Percentiles rank a stretch among this genome's conserved stretches.
These are phyloP conservation scores for Anoplophora glabripennis DNA, from an alignment of 1,140 invertebrate genomes.

Conservation along the genomic window DNA sequence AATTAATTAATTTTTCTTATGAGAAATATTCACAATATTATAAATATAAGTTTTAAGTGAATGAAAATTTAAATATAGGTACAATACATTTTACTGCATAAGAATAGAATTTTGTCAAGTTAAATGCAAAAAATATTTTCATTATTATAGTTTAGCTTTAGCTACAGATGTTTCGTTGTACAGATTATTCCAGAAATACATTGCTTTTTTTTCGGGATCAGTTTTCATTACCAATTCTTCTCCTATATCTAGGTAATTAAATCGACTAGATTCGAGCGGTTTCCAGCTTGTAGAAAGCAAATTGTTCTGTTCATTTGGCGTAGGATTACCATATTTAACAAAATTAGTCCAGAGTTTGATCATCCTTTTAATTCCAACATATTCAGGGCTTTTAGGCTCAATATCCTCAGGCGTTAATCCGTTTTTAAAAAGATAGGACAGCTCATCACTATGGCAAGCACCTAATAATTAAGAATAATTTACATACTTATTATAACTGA, in stretches of 20 bases:
- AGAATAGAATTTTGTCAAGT: too few relatives aligned
- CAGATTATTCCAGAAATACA: constrained; percentile 13
- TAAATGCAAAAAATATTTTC: too few relatives aligned
- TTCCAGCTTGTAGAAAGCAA: not conserved
- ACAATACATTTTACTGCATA: too few relatives aligned
- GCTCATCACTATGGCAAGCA: constrained; percentile 60
- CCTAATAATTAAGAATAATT: constrained; percentile 43
- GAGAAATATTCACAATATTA: too few relatives aligned
- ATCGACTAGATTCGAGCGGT: not conserved
- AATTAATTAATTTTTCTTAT: too few relatives aligned
- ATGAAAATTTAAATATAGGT: too few relatives aligned
- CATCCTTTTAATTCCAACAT: constrained; percentile 45
- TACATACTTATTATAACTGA: not conserved
- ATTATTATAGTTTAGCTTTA: too few relatives aligned
- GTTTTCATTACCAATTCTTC: not conserved
- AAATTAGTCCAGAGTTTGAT: constrained; percentile 64
- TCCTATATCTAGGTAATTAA: constrained; percentile 2
- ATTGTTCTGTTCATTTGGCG: not conserved
- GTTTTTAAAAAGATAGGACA: constrained; percentile 58
- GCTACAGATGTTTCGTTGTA: not conserved
- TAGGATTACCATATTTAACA: constrained; percentile 53
- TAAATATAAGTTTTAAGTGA: too few relatives aligned
- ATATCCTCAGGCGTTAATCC: constrained; percentile 3
- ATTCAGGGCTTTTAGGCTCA: constrained; percentile 1
- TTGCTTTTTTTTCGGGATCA: constrained; percentile 1